phyloP scores from a whole-genome alignment of 2,113 vertebrate species.

The Ornithorhynchus anatinus region DNA sequence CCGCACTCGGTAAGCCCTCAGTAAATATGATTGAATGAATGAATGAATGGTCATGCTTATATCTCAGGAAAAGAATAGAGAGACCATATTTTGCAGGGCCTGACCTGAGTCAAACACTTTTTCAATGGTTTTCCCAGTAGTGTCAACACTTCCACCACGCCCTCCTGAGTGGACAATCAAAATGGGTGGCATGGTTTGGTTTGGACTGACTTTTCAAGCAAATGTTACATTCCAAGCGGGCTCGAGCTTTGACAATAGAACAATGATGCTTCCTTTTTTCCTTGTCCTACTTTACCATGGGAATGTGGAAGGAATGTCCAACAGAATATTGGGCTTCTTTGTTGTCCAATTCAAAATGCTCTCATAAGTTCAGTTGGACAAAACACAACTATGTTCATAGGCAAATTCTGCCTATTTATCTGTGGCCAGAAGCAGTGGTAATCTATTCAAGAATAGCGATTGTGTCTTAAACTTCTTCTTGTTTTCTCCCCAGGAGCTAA shows the following conservation, averaged over 20 bases:
- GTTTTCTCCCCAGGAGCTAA: too few species aligned
- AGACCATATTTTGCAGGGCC: neutral
- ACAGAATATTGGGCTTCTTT: neutral
- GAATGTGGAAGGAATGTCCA: neutral
- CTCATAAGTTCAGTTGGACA: neutral
- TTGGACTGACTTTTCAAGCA: neutral
- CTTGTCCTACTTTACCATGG: neutral
- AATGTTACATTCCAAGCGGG: neutral
- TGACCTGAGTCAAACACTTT: neutral
- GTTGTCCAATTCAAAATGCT: neutral
- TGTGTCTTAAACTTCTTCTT: too few species aligned
- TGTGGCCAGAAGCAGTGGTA: too few species aligned
- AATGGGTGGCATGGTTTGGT: accelerated
- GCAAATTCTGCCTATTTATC: accelerated
- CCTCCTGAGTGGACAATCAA: accelerated
- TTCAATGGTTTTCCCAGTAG: neutral
- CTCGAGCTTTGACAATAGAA: accelerated
- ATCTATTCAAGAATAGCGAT: too few species aligned
- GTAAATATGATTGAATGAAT: too few species aligned
- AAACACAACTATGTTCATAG: neutral
- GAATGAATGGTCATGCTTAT: neutral
- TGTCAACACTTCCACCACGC: neutral
- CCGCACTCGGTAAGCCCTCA: too few species aligned
- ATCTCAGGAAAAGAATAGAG: neutral
- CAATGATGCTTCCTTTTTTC: too few species aligned